Base-by-base conservation (phyloP, 2,888 invertebrate species). In the Caradrina clavipalpis region DNA sequence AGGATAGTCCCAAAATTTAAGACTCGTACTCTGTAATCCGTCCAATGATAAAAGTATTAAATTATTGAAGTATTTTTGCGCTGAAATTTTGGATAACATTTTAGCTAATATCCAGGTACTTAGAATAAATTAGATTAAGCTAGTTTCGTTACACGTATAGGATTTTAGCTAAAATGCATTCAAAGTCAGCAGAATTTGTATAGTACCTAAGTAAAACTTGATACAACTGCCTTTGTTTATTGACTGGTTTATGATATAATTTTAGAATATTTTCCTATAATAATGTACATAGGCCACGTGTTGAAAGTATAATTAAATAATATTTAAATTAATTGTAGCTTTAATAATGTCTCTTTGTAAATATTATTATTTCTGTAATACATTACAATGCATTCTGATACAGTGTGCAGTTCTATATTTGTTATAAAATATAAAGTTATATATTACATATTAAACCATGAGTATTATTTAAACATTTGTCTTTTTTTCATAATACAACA, bases 401-500 rank as follows among this genome's bases (percentile, higher is more conserved):
- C 90, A 92, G 91, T 90, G 87, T 92, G 91, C 90, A 88, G 91
- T 91, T 94, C 91, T 95, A 95, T 96, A 95, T 95, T 95, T 96
- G 95, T 95, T 96, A 96, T 90, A 95, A 95, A 95, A 94, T 94
- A 95, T 93, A 94, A 95, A 95, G 91, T 93, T 94, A 91, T 90
- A 90, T 92, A 91, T 89, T 82, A 84, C 87, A 87, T 88, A 86
- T 81, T 78, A 80, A 80, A 70, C 58, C 64, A 75, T 57, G 77
- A 64, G 78, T 89, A 87, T 90, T 73, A 86, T 88, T 88, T 76
- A n/a, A 45, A 63, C 1, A 31, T 39, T 56, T 60, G 72, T 81
- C 15, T 65, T 81, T 75, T 80, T 83, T 83, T 65, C 0, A 8
- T 47, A 15, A 22, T 45, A 1, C 11, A n/a, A 63, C 10, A 63